phyloP scores from a whole-genome alignment of 2,113 vertebrate species.

The Pteruthius melanotis region DNA sequence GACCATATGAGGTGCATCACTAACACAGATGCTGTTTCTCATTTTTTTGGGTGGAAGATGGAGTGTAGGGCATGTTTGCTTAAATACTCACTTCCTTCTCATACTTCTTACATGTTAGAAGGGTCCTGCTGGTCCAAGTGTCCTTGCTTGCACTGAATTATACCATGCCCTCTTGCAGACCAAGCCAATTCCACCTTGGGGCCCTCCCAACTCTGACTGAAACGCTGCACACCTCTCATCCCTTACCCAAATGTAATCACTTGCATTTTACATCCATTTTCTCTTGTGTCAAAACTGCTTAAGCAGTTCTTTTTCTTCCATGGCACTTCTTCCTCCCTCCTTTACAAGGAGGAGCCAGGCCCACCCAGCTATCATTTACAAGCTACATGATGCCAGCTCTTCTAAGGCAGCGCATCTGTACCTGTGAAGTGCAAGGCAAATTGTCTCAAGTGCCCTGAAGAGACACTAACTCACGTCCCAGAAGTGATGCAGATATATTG shows the following conservation, averaged over 20 bases:
- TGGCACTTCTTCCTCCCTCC: not conserved
- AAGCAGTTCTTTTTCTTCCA: not conserved
- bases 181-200: not conserved
- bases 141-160: not conserved
- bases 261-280: not conserved
- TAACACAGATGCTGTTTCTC: not conserved
- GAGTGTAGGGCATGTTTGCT: not conserved
- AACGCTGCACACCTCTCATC: not conserved
- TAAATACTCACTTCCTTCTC: not conserved
- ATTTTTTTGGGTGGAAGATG: not conserved
- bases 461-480: not conserved
- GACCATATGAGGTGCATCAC: not conserved
- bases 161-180: not conserved
- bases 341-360: not conserved
- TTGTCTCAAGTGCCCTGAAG: conserved; percentile 38
- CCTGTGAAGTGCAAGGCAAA: conserved; percentile 20
- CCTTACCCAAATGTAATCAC: not conserved
- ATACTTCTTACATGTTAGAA: not conserved
- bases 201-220: not conserved
- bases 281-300: not conserved
- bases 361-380: not conserved
- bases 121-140: not conserved
- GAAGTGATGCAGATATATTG: not conserved
- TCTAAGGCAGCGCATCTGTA: not conserved
- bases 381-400: not conserved